Conservation (phyloP, 30 jellyfish, hydroid and myxozoan genomes). For the Hydra vulgaris region DNA sequence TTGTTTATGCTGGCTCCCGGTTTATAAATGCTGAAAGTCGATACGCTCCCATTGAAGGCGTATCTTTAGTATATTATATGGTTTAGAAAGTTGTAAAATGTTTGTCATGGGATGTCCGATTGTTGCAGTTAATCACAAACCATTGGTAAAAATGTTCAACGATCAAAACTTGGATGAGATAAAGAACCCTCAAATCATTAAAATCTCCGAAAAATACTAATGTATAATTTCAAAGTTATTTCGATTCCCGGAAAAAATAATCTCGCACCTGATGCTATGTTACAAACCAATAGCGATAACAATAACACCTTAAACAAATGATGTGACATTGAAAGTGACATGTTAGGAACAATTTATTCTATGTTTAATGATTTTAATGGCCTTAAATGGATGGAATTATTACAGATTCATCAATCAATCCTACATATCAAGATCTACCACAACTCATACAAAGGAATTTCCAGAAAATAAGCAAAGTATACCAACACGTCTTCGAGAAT, state of each 20-base stretch:
- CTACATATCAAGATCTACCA: too few species aligned
- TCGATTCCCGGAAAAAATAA: slow-evolving; percentile 36
- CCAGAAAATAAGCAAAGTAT: slow-evolving; percentile 8
- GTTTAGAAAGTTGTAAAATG: too few species aligned
- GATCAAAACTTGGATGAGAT: slow-evolving; percentile 32
- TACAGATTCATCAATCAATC: too few species aligned
- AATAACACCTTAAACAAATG: too few species aligned
- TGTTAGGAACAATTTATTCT: too few species aligned
- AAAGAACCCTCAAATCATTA: slow-evolving; percentile 28
- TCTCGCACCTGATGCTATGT: slow-evolving; percentile 4
- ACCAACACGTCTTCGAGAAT: too few species aligned
- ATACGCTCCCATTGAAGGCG: slow-evolving; percentile 60
- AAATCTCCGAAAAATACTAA: slow-evolving; percentile 26
- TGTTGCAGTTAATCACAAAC: slow-evolving; percentile 52
- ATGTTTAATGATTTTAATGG: too few species aligned
- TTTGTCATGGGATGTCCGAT: slow-evolving; percentile 36
- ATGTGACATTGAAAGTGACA: too few species aligned
- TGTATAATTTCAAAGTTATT: slow-evolving; percentile 27
- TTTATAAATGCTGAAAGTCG: slow-evolving; percentile 23
- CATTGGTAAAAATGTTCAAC: too few species aligned
- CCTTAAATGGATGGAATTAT: too few species aligned
- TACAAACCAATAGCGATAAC: slow-evolving; percentile 21
- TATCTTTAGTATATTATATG: slow-evolving; percentile 36
- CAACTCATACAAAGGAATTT: too few species aligned
- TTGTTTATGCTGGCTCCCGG: too few species aligned